Evolutionary conservation across 2,888 invertebrate species (phyloP).

Genomic region (Holacanthella duospinosa): DNA sequence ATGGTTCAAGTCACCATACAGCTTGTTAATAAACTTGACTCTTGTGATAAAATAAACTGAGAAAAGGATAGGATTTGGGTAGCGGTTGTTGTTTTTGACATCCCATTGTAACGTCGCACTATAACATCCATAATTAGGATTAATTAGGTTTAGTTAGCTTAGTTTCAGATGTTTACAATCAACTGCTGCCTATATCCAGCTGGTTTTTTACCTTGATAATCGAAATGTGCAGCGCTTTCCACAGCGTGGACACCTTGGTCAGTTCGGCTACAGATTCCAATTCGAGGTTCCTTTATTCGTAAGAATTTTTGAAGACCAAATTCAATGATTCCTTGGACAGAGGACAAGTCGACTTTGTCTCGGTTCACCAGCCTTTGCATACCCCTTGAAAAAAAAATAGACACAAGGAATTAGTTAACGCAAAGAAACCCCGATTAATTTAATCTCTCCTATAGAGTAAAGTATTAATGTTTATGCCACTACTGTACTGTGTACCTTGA

Average conservation of each 20-base stretch:
- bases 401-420: neutral
- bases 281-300: neutral
- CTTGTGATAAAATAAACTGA: too few species aligned
- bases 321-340: constrained; percentile 32
- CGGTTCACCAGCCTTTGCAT: constrained; percentile 15
- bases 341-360: constrained; percentile 13
- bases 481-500: neutral
- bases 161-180: too few species aligned
- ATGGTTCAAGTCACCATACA: too few species aligned
- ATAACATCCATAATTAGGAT: too few species aligned
- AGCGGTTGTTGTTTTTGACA: too few species aligned
- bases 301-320: constrained; percentile 19
- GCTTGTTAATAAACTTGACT: too few species aligned
- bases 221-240: constrained; percentile 19
- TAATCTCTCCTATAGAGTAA: neutral
- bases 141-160: too few species aligned
- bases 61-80: too few species aligned
- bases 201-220: constrained; percentile 15
- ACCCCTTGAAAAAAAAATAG: constrained; percentile 17
- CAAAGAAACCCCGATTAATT: neutral
- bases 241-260: constrained; percentile 33
- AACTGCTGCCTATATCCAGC: neutral
- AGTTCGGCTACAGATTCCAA: constrained; percentile 25
- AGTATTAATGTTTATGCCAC: neutral
- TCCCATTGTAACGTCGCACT: neutral